phyloP scores from a whole-genome alignment of 2,888 invertebrate species.

The Brachycybe producta region DNA sequence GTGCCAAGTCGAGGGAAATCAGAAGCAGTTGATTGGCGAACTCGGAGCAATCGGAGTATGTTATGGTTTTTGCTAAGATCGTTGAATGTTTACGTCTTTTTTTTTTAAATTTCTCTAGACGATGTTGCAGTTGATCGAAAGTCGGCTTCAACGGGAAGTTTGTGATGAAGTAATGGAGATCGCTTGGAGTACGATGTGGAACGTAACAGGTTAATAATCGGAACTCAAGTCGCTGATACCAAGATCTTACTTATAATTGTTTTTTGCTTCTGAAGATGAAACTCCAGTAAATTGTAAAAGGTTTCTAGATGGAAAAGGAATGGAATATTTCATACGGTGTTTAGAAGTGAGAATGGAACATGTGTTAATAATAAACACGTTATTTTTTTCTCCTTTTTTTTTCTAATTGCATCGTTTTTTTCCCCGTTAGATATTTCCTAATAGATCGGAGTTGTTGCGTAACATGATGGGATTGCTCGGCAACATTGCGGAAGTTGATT shows the following conservation, averaged over 20 bases:
- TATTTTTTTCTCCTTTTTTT: neutral
- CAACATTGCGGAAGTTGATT: conserved; percentile 87
- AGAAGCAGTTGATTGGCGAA: conserved; percentile 81
- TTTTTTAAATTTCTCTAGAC: conserved; percentile 39
- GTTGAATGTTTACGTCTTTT: neutral
- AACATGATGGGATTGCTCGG: conserved; percentile 98
- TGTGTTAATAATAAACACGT: neutral
- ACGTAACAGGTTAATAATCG: conserved; percentile 41
- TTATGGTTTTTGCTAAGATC: neutral
- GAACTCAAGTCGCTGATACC: neutral
- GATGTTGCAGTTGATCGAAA: conserved; percentile 76
- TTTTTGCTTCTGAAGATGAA: conserved; percentile 52
- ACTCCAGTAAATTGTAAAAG: conserved; percentile 85
- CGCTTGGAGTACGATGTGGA: conserved; percentile 99
- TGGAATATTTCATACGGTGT: conserved; percentile 79
- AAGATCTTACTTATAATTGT: neutral
- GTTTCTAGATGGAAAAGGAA: conserved; percentile 76
- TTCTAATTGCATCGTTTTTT: conserved; percentile 13
- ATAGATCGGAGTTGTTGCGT: conserved; percentile 75
- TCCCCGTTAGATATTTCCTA: conserved; percentile 58
- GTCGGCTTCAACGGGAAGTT: conserved; percentile 56
- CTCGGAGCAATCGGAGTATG: conserved; percentile 66
- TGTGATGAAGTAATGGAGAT: conserved; percentile 95
- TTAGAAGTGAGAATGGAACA: conserved; percentile 49
- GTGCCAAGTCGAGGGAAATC: conserved; percentile 86